phyloP scores from a whole-genome alignment of 2,797 vertebrate species.

The Microchirus variegatus region DNA sequence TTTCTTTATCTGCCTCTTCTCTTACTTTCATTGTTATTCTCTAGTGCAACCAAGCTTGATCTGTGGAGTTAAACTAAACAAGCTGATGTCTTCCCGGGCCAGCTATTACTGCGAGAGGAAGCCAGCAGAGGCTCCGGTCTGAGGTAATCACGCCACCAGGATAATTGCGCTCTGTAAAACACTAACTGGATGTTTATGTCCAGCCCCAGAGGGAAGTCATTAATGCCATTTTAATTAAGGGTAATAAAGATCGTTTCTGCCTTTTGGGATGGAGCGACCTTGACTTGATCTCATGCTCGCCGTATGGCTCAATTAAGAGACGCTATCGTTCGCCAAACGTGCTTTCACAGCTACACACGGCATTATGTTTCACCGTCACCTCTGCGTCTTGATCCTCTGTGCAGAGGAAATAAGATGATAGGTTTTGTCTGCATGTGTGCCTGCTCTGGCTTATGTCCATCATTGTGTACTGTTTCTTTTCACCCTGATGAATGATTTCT shows the following conservation, averaged over 20 bases:
- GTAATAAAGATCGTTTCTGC: constrained; percentile 69
- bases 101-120: constrained; percentile 71
- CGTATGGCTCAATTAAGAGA: constrained; percentile 47
- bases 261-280: constrained; percentile 66
- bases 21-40: constrained; percentile 47
- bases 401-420: constrained; percentile 31
- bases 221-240: constrained; percentile 81
- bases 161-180: constrained; percentile 80
- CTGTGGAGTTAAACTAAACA: constrained; percentile 75
- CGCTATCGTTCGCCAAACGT: constrained; percentile 42
- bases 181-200: constrained; percentile 79
- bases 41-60: constrained; percentile 54
- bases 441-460: constrained; percentile 7
- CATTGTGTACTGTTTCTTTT: constrained; percentile 30
- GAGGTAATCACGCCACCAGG: constrained; percentile 75
- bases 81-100: constrained; percentile 74
- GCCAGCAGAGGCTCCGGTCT: constrained; percentile 68
- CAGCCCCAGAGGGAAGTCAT: constrained; percentile 77
- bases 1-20: neutral
- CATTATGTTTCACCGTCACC: constrained; percentile 46
- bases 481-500: constrained; percentile 39
- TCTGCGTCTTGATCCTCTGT: constrained; percentile 21
- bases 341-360: constrained; percentile 58
- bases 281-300: constrained; percentile 61
- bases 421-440: constrained; percentile 14